These are phyloP conservation scores for Ctenomys sociabilis DNA, from an alignment of 2,113 vertebrate genomes.

Conservation along the genomic window DNA sequence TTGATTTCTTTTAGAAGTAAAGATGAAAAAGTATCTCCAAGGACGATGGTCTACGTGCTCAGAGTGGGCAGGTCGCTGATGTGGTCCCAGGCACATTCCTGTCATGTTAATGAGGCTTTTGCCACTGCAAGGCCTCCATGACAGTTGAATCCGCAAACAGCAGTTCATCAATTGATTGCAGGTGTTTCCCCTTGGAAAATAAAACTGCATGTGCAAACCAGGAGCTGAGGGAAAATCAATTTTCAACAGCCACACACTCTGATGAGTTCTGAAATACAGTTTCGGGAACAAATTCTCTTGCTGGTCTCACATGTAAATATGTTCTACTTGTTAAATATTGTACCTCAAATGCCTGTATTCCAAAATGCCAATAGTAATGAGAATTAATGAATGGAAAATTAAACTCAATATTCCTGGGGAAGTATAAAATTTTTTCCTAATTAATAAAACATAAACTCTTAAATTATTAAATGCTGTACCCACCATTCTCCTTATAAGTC, in stretches of 20 bases:
- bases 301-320: slow-evolving; percentile 27
- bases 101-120: slow-evolving; percentile 66
- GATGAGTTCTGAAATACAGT: slow-evolving; percentile 52
- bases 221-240: slow-evolving; percentile 73
- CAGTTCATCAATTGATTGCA: slow-evolving; percentile 79
- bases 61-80: background rate
- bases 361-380: background rate
- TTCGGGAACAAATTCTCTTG: slow-evolving; percentile 42
- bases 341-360: background rate
- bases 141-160: slow-evolving; percentile 69
- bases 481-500: background rate
- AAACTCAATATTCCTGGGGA: background rate
- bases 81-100: slow-evolving; percentile 9
- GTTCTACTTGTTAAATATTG: slow-evolving; percentile 15
- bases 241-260: slow-evolving; percentile 68
- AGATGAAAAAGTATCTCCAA: background rate
- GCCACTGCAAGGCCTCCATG: slow-evolving; percentile 41
- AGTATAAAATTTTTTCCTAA: background rate
- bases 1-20: background rate
- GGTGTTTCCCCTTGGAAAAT: slow-evolving; percentile 77
- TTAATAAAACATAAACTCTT: slow-evolving; percentile 43
- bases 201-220: slow-evolving; percentile 53
- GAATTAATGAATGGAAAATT: slow-evolving; percentile 22
- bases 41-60: background rate
- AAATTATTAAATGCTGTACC: background rate